Evolutionary conservation across 2,113 vertebrate species (phyloP).

Genomic region (Psittacus erithacus): DNA sequence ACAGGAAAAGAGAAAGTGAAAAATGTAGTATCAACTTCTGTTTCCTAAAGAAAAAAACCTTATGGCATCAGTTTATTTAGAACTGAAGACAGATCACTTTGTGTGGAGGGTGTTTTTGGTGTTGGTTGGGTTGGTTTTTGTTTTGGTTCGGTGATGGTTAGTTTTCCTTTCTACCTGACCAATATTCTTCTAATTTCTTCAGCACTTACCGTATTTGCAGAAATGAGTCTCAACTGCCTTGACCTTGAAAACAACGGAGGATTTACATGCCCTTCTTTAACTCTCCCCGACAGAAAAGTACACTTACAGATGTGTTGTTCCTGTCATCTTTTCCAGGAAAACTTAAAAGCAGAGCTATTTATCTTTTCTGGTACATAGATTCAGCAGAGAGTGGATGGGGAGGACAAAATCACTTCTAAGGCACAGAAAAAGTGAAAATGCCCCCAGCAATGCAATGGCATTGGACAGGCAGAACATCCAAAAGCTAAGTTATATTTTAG

Average conservation of each 20-base stretch:
- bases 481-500: background rate
- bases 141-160: background rate
- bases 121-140: background rate
- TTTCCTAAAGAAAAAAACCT: background rate
- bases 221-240: background rate
- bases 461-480: background rate
- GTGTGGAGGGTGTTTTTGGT: background rate
- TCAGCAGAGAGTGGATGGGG: background rate
- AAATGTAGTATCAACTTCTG: background rate
- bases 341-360: background rate
- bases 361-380: background rate
- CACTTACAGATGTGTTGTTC: background rate
- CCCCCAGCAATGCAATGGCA: background rate
- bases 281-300: background rate
- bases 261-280: background rate
- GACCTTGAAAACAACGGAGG: background rate
- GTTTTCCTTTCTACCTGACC: background rate
- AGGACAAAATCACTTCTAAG: background rate
- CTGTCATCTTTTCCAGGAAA: background rate
- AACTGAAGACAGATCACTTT: background rate
- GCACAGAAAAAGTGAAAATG: background rate
- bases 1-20: background rate
- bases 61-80: background rate
- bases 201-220: background rate
- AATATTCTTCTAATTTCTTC: background rate